phyloP scores from a whole-genome alignment of 1,140 invertebrate genomes.

The Brachionus asplanchnoidis region DNA sequence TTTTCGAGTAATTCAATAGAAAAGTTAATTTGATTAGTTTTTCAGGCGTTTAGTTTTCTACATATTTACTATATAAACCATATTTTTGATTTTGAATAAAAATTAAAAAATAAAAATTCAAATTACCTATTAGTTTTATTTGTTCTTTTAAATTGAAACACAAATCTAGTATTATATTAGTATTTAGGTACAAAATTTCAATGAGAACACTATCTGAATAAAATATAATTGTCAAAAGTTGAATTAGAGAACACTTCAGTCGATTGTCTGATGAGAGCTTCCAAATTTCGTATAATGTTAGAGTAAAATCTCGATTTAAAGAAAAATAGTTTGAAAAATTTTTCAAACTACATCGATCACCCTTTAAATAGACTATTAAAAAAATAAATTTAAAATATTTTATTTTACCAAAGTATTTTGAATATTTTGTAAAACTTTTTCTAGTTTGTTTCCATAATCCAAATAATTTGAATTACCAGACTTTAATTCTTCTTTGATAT shows the following conservation, averaged over 20 bases:
- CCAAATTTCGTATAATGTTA: slow-evolving; percentile 4
- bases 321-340: background rate
- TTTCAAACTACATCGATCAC: background rate
- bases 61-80: too few species aligned
- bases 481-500: background rate
- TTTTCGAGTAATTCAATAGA: too few species aligned
- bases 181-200: background rate
- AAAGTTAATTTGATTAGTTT: too few species aligned
- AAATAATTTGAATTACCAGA: background rate
- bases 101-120: background rate
- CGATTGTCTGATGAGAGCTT: background rate
- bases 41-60: too few species aligned
- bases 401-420: background rate
- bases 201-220: background rate
- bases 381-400: background rate
- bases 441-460: background rate
- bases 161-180: background rate
- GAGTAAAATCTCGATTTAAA: background rate
- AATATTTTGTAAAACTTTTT: background rate
- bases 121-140: background rate
- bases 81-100: too few species aligned
- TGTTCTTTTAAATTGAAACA: background rate
- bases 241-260: background rate
- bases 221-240: background rate
- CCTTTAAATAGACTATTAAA: background rate